phyloP scores from a whole-genome alignment of 2,797 vertebrate genomes.

The Xenopus petersii region DNA sequence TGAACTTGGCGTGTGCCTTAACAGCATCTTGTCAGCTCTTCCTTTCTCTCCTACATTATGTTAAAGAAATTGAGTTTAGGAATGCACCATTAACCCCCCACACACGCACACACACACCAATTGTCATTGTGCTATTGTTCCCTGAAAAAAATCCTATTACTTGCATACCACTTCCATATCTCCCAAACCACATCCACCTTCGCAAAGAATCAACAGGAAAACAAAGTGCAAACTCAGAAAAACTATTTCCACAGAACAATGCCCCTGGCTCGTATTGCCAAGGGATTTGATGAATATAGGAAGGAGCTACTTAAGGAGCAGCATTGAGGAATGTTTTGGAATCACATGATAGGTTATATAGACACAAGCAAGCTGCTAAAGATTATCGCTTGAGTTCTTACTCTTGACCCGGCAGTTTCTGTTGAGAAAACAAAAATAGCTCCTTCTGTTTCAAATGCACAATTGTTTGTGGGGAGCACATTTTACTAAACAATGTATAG shows the following conservation, averaged over 20 bases:
- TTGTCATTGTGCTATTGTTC: slow-evolving; percentile 47
- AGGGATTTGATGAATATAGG: slow-evolving; percentile 51
- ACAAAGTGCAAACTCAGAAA: slow-evolving; percentile 63
- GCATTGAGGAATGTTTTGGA: slow-evolving; percentile 53
- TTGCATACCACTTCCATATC: slow-evolving; percentile 55
- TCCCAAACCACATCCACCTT: slow-evolving; percentile 52
- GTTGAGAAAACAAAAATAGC: no score
- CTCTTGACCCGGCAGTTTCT: neutral
- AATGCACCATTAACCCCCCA: neutral
- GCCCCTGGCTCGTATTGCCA: slow-evolving; percentile 37
- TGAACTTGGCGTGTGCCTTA: no score
- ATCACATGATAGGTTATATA: slow-evolving; percentile 31
- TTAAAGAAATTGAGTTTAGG: slow-evolving; percentile 25
- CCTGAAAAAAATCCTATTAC: slow-evolving; percentile 55
- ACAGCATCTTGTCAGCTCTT: no score
- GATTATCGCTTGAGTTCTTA: neutral
- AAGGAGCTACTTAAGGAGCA: slow-evolving; percentile 53
- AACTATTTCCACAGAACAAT: slow-evolving; percentile 59
- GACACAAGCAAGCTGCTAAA: neutral
- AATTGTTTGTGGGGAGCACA: no score
- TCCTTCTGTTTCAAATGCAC: no score
- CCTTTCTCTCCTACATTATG: slow-evolving; percentile 11
- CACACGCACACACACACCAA: neutral
- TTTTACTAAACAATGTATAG: no score
- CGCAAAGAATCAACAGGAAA: slow-evolving; percentile 61